A percentile compares a stretch with the other conserved stretches of the same genome.
Conservation (phyloP, 1,140 invertebrate species). For the Diachasma alloeum region DNA sequence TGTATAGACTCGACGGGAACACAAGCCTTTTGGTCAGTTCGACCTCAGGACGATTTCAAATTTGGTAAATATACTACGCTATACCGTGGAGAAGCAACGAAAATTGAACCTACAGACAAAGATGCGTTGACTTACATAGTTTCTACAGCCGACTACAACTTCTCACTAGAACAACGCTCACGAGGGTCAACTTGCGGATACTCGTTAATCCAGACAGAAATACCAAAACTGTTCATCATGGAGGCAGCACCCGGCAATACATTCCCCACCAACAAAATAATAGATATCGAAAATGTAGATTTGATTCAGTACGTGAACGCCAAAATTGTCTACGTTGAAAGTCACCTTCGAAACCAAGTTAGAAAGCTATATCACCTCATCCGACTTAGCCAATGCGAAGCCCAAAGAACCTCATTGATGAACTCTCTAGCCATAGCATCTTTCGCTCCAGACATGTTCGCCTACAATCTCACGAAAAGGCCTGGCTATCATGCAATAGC, state of each 20-base stretch:
- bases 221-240: slow-evolving; percentile 33
- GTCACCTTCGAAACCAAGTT: slow-evolving; percentile 18
- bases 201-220: neutral
- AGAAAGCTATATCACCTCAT: slow-evolving; percentile 29
- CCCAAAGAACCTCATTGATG: slow-evolving; percentile 20
- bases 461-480: slow-evolving; percentile 29
- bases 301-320: slow-evolving; percentile 35
- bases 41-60: slow-evolving; percentile 15
- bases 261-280: neutral
- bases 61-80: slow-evolving; percentile 26
- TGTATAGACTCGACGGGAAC: slow-evolving; percentile 25
- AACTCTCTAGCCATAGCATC: slow-evolving; percentile 26
- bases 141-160: slow-evolving; percentile 10
- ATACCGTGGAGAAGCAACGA: slow-evolving; percentile 17
- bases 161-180: slow-evolving; percentile 10
- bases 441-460: slow-evolving; percentile 31
- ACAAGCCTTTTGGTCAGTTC: slow-evolving; percentile 18
- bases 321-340: slow-evolving; percentile 37
- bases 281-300: slow-evolving; percentile 29
- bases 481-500: slow-evolving; percentile 26
- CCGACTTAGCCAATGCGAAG: slow-evolving; percentile 26
- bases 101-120: neutral
- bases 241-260: slow-evolving; percentile 4
- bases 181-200: slow-evolving; percentile 15
- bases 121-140: slow-evolving; percentile 16